Percentiles rank a stretch among this genome's conserved stretches.
Conservation (phyloP, 2,797 vertebrate genomes). For the Chrosomus eos region DNA sequence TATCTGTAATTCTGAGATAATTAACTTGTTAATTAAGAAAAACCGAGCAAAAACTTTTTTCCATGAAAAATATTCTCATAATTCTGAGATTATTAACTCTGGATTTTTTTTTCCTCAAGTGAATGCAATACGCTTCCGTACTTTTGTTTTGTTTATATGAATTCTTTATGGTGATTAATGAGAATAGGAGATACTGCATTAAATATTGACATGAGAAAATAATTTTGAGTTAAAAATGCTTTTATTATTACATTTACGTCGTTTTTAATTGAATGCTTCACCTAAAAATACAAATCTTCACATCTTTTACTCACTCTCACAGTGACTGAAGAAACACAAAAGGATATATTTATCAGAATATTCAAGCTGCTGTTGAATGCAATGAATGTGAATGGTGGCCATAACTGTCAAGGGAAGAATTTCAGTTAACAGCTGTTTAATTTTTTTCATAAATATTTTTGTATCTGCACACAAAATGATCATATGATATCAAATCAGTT, state of each 20-base stretch:
- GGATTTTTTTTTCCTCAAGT: no score
- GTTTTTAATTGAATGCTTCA: not conserved
- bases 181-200: not conserved
- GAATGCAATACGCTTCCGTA: no score
- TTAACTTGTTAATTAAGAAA: no score
- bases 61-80: no score
- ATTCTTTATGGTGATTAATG: not conserved
- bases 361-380: not conserved
- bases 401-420: not conserved
- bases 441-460: no score
- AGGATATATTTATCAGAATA: not conserved
- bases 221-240: not conserved
- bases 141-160: not conserved
- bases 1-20: no score
- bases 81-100: no score
- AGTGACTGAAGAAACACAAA: not conserved
- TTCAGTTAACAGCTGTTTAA: not conserved
- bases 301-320: not conserved
- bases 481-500: not conserved
- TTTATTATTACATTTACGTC: not conserved
- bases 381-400: not conserved
- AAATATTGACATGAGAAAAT: not conserved
- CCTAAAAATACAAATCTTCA: not conserved
- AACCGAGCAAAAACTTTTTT: no score
- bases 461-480: no score